These are phyloP conservation scores for Xenopus petersii DNA, from an alignment of 2,797 vertebrate species.

Conservation along the genomic window DNA sequence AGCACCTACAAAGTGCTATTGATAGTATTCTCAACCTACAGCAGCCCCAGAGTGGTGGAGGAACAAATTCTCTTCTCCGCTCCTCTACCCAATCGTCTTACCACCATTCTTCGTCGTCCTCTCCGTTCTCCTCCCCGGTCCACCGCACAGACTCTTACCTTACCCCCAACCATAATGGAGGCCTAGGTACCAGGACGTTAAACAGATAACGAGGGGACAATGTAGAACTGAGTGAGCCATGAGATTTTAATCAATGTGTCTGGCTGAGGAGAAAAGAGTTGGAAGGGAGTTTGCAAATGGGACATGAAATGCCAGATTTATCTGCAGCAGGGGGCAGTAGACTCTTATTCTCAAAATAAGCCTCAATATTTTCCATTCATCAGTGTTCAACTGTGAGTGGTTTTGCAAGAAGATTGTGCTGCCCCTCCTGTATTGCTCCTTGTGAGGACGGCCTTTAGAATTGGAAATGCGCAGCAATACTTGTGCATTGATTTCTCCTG, in stretches of 20 bases:
- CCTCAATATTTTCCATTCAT: slow-evolving; percentile 40
- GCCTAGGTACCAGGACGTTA: slow-evolving; percentile 86
- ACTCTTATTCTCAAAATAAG: slow-evolving; percentile 50
- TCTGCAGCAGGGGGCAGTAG: slow-evolving; percentile 31
- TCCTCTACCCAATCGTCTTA: slow-evolving; percentile 61
- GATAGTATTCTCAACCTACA: slow-evolving; percentile 95
- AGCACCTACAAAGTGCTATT: slow-evolving; percentile 93
- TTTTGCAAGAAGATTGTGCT: slow-evolving; percentile 21
- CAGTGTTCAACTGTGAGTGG: slow-evolving; percentile 7
- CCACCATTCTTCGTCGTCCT: slow-evolving; percentile 55
- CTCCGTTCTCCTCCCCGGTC: slow-evolving; percentile 55
- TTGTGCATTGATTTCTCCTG: not conserved
- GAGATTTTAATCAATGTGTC: slow-evolving; percentile 11
- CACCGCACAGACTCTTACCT: slow-evolving; percentile 72
- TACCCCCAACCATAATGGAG: slow-evolving; percentile 82
- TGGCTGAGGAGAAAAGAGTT: not conserved
- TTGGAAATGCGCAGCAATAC: not conserved
- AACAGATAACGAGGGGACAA: slow-evolving; percentile 84
- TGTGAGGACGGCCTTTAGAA: not conserved
- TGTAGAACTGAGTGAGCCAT: slow-evolving; percentile 2
- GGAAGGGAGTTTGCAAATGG: not conserved
- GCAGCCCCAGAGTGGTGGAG: slow-evolving; percentile 67
- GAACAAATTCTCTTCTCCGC: slow-evolving; percentile 54
- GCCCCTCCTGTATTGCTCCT: not conserved
- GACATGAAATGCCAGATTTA: not conserved